These are phyloP conservation scores for Poecilia latipinna DNA, from an alignment of 2,113 vertebrate species.

Conservation along the genomic window DNA sequence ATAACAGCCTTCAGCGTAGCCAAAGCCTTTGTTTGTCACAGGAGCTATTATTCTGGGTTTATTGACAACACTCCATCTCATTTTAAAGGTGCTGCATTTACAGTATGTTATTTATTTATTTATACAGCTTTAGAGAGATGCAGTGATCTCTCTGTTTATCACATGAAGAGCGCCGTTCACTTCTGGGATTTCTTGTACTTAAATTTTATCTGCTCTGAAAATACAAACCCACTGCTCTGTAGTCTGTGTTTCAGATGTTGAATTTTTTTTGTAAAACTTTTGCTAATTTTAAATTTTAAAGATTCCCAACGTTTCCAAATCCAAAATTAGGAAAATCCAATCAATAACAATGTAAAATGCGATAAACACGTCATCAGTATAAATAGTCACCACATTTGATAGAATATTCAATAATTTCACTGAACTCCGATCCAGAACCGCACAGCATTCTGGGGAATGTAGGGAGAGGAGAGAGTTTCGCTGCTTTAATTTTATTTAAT, in stretches of 20 bases:
- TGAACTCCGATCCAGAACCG: no score
- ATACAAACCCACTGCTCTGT: background rate
- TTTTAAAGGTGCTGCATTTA: conserved; percentile 35
- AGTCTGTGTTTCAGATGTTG: background rate
- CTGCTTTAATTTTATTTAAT: no score
- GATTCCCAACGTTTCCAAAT: background rate
- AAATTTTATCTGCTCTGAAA: background rate
- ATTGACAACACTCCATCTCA: conserved; percentile 41
- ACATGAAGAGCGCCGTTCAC: background rate
- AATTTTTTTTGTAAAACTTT: background rate
- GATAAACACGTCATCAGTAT: no score
- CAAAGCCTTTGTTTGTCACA: conserved; percentile 49
- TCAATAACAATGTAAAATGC: no score
- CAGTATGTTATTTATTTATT: conserved; percentile 8
- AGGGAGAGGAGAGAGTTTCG: no score
- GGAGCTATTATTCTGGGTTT: conserved; percentile 55
- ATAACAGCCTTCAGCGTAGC: conserved; percentile 56
- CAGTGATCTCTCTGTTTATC: conserved; percentile 26
- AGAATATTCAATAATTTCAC: no score
- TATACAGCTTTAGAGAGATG: conserved; percentile 29
- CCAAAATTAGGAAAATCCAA: no score
- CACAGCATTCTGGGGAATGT: no score
- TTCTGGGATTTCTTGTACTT: no score
- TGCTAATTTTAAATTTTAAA: background rate
- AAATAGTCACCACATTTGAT: no score